Base-by-base conservation (phyloP, 2,888 invertebrate genomes). In the Crioceris asparagi region DNA sequence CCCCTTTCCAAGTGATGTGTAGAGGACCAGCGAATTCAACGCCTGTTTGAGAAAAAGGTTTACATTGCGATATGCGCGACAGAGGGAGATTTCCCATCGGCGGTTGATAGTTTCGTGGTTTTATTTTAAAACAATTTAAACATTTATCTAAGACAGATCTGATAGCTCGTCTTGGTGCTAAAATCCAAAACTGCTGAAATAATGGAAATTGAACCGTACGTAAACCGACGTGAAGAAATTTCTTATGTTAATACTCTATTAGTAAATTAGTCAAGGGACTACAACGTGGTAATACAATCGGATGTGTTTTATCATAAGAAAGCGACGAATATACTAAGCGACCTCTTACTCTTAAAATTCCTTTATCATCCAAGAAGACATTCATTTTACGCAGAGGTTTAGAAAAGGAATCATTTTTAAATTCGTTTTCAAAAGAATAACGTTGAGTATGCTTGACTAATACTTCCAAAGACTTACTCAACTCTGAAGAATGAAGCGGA, bases 281-380 rank as follows among this genome's bases (percentile, higher is more conserved):
- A 14, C 7, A n/a, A 14, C 16, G 30, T 5, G 30, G 30, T 7
- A 30, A 15, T 15, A 30, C 10, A 12, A 30, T 14, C n/a, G 30
- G 30, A 12, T 30, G 30, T 15, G 11, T 30, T 11, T 1, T 3
- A 10, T 18, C 8, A 8, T 18, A 32, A 18, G 32, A 12, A 10
- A 32, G 12, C n/a, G 19, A 19, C 8, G 32, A 30, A 15, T 14
- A 15, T 30, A n/a, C 3, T 12, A 14, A n/a, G 16, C 30, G 30
- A 30, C 30, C 30, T 30, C 30, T 15, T 12, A 30, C 30, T 14
- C 12, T 12, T 14, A 30, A 30, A 30, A 30, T 19, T 14, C 14
- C 19, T 10, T 32, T 10, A 7, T 6, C 6, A 21, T 21, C 21
- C 10, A 21, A 10, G 21, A 21, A 21, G 10, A 10, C 21, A 6